Conservation (phyloP, 2,113 vertebrate species). For the Tragulus kanchil region DNA sequence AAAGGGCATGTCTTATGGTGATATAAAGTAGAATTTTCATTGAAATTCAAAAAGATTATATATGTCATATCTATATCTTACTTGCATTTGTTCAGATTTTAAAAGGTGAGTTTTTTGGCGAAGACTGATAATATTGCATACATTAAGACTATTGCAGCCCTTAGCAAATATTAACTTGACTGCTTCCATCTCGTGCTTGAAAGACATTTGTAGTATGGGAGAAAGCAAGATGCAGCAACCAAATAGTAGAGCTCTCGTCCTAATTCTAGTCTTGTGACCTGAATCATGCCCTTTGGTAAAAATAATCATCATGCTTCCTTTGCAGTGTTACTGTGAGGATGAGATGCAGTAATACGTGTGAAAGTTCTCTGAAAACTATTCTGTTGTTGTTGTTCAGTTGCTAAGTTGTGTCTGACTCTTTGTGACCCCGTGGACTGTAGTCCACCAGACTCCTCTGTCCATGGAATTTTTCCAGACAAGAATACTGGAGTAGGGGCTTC, state of each 20-base stretch:
- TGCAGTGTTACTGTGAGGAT: neutral
- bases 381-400: neutral
- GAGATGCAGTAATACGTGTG: neutral
- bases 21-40: neutral
- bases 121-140: neutral
- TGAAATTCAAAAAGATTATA: slow-evolving; percentile 16
- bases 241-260: neutral
- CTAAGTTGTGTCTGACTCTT: neutral
- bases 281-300: neutral
- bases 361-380: neutral
- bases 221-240: neutral
- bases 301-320: neutral
- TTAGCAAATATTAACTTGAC: neutral
- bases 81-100: slow-evolving; percentile 25
- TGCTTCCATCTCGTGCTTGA: neutral
- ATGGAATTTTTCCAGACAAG: no score
- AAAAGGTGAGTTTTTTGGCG: neutral
- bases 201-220: neutral
- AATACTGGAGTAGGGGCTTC: no score
- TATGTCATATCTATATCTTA: slow-evolving; percentile 42
- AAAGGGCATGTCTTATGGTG: slow-evolving; percentile 4
- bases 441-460: no score
- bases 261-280: neutral
- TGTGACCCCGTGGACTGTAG: neutral
- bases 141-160: neutral